Conservation (phyloP, 2,888 invertebrate genomes). For the Leucania comma region DNA sequence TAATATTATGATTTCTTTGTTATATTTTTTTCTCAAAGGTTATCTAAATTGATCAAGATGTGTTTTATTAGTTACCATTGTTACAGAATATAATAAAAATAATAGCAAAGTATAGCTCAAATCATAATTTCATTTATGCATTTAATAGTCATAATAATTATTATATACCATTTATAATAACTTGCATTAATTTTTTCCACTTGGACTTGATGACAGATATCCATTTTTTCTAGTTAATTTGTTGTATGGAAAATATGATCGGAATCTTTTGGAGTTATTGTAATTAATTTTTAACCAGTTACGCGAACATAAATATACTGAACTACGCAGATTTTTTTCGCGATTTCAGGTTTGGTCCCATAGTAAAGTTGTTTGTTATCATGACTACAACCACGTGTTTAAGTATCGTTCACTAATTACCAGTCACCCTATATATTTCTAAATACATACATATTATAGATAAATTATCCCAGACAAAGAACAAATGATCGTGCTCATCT, state of each 20-base stretch:
- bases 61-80: not conserved
- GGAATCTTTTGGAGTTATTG: not conserved
- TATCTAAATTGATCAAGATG: not conserved
- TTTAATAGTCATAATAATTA: not conserved
- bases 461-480: too few species aligned
- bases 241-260: not conserved
- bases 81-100: not conserved
- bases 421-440: too few species aligned
- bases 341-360: too few species aligned
- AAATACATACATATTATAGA: too few species aligned
- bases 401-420: too few species aligned
- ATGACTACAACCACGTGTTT: too few species aligned
- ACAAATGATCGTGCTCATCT: too few species aligned
- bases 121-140: not conserved
- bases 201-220: not conserved
- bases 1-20: constrained; percentile 2
- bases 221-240: constrained; percentile 16
- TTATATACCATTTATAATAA: not conserved
- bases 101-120: not conserved
- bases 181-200: not conserved
- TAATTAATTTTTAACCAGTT: too few species aligned
- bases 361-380: too few species aligned
- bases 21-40: not conserved
- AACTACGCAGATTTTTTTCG: too few species aligned
- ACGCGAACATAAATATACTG: too few species aligned